Percentiles rank a stretch among this genome's conserved stretches.
Conservation (phyloP, 1,140 invertebrate genomes). For the Papilio dardanus region DNA sequence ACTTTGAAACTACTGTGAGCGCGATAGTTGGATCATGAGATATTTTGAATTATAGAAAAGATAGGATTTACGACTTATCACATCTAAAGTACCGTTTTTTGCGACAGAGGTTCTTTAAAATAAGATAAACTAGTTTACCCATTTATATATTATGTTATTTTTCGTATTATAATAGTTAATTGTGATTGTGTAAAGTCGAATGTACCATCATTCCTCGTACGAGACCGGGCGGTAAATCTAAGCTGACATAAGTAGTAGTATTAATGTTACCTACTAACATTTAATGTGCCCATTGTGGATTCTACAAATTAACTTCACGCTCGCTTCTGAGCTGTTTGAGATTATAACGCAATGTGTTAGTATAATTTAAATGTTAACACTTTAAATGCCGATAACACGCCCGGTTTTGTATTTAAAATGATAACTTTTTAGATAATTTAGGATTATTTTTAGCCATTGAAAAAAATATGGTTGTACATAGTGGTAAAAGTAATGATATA, state of each 20-base stretch:
- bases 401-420: too few relatives aligned
- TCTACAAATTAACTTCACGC: constrained; percentile 12
- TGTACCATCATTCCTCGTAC: background rate
- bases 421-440: too few relatives aligned
- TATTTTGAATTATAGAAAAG: too few relatives aligned
- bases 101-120: background rate
- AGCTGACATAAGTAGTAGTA: constrained; percentile 4
- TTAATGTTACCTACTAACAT: constrained; percentile 2
- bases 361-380: background rate
- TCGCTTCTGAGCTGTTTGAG: background rate
- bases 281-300: constrained; percentile 13
- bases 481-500: too few relatives aligned
- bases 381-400: background rate
- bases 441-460: too few relatives aligned
- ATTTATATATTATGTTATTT: too few relatives aligned
- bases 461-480: too few relatives aligned
- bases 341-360: background rate
- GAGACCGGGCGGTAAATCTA: background rate
- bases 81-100: background rate
- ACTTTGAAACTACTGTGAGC: too few relatives aligned
- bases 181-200: background rate
- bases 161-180: background rate
- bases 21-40: too few relatives aligned
- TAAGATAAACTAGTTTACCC: background rate
- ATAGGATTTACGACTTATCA: too few relatives aligned